Evolutionary conservation across 2,113 vertebrate genomes (phyloP), one percentile per base, ranked within the genome.

Genomic region (Pithys albifrons): DNA sequence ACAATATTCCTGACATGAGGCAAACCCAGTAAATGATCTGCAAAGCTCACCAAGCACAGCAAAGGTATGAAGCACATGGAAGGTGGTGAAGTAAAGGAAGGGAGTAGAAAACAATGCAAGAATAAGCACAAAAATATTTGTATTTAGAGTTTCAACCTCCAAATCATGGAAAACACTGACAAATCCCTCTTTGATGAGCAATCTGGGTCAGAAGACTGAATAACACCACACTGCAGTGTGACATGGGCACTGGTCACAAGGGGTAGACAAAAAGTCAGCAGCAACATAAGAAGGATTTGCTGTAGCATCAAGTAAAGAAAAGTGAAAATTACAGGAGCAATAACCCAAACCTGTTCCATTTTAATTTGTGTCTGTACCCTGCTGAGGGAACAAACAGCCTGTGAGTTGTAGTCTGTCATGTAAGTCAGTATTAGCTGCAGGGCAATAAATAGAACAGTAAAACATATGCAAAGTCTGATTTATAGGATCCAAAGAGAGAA

Each of bases 381-480:
- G 97, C 97, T 97, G 97, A 57, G 97, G 88, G 80, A 97, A 96
- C 97, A 97, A 93, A 95, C 75, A 88, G 72, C 87, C 57, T 79
- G 31, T 80, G 64, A 81, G 61, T 64, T 66, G 88, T 91, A 92
- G 59, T 31, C 88, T 83, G 75, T 83, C 76, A 61, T 61, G 85
- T 66, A 91, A 80, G 85, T 92, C 93, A 55, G 57, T 28, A 12
- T 61, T 48, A 64, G 92, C 91, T 90, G 51, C 93, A 91, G 64
- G 91, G 81, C 28, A 48, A 51, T 41, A 70, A 94, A 94, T 33
- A 94, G 94, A 95, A 90, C 79, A 95, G 94, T 55, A 94, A 89
- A 95, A 62, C 27, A 33, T 64, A 91, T 72, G 28, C 48, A 39
- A 74, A 95, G 70, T 54, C 84, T 48, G 77, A 97, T 81, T 91